phyloP scores from a whole-genome alignment of 2,113 vertebrate species.

The Nestor notabilis region DNA sequence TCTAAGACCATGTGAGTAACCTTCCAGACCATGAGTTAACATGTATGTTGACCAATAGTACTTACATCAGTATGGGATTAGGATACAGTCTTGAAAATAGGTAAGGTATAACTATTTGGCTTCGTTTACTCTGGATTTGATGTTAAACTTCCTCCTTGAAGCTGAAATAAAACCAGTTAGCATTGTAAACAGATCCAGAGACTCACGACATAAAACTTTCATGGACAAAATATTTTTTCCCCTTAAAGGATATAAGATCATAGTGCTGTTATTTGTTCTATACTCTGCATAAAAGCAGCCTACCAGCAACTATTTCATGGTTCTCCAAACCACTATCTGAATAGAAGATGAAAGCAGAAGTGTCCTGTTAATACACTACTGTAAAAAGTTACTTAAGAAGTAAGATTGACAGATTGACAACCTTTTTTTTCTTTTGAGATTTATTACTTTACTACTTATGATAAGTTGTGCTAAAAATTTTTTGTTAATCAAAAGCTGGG shows the following conservation, averaged over 20 bases:
- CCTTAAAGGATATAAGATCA: background rate
- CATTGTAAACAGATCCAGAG: background rate
- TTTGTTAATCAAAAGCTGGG: background rate
- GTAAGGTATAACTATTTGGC: background rate
- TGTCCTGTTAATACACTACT: background rate
- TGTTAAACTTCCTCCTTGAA: background rate
- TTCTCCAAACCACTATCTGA: background rate
- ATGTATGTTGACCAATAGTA: background rate
- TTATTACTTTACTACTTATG: background rate
- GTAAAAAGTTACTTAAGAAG: background rate
- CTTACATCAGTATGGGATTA: background rate
- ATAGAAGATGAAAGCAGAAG: background rate
- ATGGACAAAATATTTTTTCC: background rate
- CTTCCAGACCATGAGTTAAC: background rate
- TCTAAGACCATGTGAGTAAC: background rate
- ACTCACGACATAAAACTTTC: background rate
- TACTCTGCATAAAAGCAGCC: background rate
- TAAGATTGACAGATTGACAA: background rate
- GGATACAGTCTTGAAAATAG: background rate
- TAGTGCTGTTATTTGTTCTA: background rate
- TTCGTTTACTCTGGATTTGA: background rate
- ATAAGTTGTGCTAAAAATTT: background rate
- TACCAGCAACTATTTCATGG: background rate
- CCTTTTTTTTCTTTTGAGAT: background rate
- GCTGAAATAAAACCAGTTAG: background rate